phyloP scores from a whole-genome alignment of 2,113 vertebrate genomes.

The Isurus oxyrinchus region DNA sequence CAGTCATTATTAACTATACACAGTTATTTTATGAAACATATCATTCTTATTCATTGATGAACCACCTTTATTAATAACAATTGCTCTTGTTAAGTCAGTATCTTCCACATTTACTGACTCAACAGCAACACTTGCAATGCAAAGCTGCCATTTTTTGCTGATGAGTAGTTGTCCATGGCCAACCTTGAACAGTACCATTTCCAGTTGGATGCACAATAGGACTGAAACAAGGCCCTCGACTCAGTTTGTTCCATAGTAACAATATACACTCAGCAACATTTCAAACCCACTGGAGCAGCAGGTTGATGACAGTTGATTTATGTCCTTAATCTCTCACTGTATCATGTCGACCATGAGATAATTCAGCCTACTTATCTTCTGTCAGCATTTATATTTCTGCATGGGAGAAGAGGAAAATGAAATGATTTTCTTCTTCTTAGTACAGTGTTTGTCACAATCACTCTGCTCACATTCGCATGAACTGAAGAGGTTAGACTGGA shows the following conservation, averaged over 20 bases:
- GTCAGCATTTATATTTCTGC: conserved; percentile 39
- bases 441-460: conserved; percentile 18
- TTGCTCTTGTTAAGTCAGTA: background rate
- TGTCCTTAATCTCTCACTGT: conserved; percentile 43
- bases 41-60: conserved; percentile 40
- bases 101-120: conserved; percentile 42
- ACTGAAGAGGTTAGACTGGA: conserved; percentile 1
- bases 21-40: conserved; percentile 36
- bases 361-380: conserved; percentile 44
- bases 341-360: conserved; percentile 48
- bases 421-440: background rate
- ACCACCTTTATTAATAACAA: background rate
- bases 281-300: conserved; percentile 46
- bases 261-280: conserved; percentile 42
- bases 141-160: conserved; percentile 41
- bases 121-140: conserved; percentile 40
- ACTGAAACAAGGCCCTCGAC: conserved; percentile 51
- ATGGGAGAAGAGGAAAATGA: conserved; percentile 30
- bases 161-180: conserved; percentile 26
- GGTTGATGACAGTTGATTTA: conserved; percentile 47
- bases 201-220: conserved; percentile 42
- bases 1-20: background rate
- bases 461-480: background rate
- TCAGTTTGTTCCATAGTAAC: conserved; percentile 46
- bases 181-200: background rate